Conservation (phyloP, 2,113 vertebrate genomes). For the Gadus chalcogrammus region DNA sequence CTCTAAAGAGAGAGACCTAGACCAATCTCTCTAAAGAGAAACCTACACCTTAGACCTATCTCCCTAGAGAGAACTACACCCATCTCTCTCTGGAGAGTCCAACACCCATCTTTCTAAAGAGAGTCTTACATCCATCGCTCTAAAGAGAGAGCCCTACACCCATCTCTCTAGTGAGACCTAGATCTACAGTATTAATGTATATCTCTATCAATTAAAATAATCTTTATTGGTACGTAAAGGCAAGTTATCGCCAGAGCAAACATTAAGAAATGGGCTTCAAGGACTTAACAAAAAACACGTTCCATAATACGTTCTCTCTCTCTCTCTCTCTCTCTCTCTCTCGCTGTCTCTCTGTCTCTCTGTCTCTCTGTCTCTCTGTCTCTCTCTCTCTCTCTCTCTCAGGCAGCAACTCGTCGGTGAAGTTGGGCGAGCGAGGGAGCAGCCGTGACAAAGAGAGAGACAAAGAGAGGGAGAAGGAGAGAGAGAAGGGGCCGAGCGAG, state of each 20-base stretch:
- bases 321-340: too few relatives aligned
- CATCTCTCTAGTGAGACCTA: too few relatives aligned
- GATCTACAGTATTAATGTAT: too few relatives aligned
- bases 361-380: background rate
- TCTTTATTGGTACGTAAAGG: too few relatives aligned
- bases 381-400: constrained; percentile 9
- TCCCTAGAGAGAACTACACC: too few relatives aligned
- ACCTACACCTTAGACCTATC: background rate
- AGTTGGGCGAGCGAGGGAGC: constrained; percentile 74
- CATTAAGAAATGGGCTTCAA: too few relatives aligned
- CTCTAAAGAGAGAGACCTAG: background rate
- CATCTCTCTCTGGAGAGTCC: too few relatives aligned
- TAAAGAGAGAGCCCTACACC: too few relatives aligned
- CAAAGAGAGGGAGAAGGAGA: constrained; percentile 77
- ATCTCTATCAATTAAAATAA: too few relatives aligned
- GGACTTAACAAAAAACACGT: background rate
- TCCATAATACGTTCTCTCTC: background rate
- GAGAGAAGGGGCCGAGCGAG: constrained; percentile 63
- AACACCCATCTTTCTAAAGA: background rate
- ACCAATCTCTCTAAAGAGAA: background rate
- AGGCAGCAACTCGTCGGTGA: constrained; percentile 77
- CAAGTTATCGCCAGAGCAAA: too few relatives aligned
- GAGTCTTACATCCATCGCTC: too few relatives aligned
- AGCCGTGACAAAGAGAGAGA: constrained; percentile 76
- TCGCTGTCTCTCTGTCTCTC: background rate